Evolutionary conservation across 2,113 vertebrate genomes (phyloP).

Genomic region (Strix aluco): DNA sequence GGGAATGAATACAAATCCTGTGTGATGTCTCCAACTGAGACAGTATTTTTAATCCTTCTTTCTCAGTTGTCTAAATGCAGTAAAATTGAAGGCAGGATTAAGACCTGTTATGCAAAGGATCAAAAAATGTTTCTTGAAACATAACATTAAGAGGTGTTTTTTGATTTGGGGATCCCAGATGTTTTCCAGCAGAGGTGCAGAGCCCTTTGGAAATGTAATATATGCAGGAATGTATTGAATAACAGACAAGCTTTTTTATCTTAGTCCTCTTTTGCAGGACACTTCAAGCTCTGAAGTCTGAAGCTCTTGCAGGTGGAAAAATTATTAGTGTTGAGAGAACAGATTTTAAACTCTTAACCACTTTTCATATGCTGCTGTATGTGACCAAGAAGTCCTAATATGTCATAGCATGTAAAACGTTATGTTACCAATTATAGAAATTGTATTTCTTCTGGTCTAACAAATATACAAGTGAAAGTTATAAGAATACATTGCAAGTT

Average conservation of each 20-base stretch:
- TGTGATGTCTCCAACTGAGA: background rate
- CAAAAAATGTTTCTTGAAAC: background rate
- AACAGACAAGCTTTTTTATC: background rate
- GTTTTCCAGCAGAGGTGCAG: background rate
- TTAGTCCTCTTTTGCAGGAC: background rate
- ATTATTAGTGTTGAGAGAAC: background rate
- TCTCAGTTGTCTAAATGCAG: background rate
- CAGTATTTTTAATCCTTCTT: conserved; percentile 45
- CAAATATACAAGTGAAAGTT: background rate
- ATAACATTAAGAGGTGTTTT: background rate
- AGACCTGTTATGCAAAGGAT: background rate
- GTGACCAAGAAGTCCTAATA: background rate
- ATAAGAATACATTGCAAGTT: background rate
- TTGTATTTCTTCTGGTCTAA: background rate
- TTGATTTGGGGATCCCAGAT: background rate
- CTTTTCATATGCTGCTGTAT: background rate
- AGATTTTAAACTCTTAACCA: background rate
- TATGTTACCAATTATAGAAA: background rate
- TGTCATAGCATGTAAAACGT: background rate
- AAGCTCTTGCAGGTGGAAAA: background rate
- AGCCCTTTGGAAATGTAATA: background rate
- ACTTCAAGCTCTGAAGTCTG: background rate
- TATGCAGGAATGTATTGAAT: background rate
- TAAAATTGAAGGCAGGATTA: conserved; percentile 18
- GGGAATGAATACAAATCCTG: background rate